Base-by-base conservation (phyloP, 2,113 vertebrate species). In the Salvator merianae region DNA sequence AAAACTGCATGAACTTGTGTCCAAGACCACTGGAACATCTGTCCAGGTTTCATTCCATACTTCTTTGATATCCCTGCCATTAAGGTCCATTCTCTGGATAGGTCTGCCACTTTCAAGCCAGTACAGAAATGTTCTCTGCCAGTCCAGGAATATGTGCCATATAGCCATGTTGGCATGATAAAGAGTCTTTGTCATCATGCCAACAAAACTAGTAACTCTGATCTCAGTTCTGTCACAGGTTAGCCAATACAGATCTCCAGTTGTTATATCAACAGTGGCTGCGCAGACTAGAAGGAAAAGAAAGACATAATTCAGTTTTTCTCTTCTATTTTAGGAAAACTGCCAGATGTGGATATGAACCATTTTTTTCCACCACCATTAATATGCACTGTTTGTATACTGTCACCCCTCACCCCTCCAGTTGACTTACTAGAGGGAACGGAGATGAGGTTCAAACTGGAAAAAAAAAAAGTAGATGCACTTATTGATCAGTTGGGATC, bases 221-320 rank as follows among this genome's bases (percentile, higher is more conserved):
- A 99, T 95, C 72, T 87, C 85, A 59, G 94, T 93, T 78, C 92
- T 93, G 88, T 97, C 96, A 89, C 97, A 98, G 0, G 97, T 93
- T 0, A 98, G 90, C 97, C 97, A 98, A 86, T 95, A 98, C 5
- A 98, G 65, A 80, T 92, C 93, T 2, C 97, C 97, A 0, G 91
- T 97, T 73, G 74, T 85, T 83, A 97, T 93, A 84, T 99, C 97
- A 59, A 98, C 95, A 72, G 79, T 96, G 26, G 97, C 95, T 20
- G 94, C 88, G 86, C 98, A 98, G 53, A 97, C 98, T 98, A 79
- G 28, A 71, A 63, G 34, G 32, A 53, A 28, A 77, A 70, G 75
- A n/a, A 66, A 38, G 28, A 40, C 16, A 73, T 26, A 26, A 22
- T 1, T 79, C 7, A 70, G 5, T 14, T 62, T 62, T 9, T 12